Evolutionary conservation across 2,797 vertebrate genomes (phyloP).

Genomic region (Amphiprion clarkii): DNA sequence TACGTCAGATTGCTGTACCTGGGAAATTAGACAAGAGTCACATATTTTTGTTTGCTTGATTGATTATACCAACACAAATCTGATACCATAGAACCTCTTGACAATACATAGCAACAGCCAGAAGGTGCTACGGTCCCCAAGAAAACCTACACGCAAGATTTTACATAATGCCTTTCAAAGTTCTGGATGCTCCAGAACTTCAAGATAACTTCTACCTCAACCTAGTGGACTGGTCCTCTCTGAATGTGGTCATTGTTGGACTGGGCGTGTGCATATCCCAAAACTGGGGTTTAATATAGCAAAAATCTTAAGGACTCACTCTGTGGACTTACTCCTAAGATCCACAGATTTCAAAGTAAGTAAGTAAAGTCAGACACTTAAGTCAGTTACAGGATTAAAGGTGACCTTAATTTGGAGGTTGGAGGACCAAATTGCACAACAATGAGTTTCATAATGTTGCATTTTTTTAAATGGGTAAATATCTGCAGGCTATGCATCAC

Average conservation of each 20-base stretch:
- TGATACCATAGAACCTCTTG: no score
- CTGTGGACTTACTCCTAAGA: background rate
- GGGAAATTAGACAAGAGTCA: no score
- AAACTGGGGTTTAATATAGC: no score
- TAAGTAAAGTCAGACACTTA: background rate
- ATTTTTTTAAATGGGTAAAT: constrained; percentile 11
- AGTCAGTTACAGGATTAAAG: background rate
- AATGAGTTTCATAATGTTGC: constrained; percentile 17
- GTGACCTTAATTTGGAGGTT: no score
- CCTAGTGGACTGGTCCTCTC: constrained; percentile 98
- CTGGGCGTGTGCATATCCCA: constrained; percentile 96
- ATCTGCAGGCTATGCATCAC: constrained; percentile 28
- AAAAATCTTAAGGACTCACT: background rate
- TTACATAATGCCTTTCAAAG: constrained; percentile 99
- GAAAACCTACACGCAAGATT: constrained; percentile 98
- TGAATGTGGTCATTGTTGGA: constrained; percentile 97
- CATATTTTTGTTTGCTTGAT: no score
- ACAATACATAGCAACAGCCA: constrained; percentile 82
- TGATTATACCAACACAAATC: no score
- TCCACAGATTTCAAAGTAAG: background rate
- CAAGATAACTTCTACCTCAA: constrained; percentile 99
- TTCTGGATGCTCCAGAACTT: constrained; percentile 96
- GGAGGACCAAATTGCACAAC: constrained; percentile 7
- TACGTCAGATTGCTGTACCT: no score
- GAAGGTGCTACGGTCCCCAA: constrained; percentile 94